These are phyloP conservation scores for Poeciliopsis turrubarensis DNA, from an alignment of 2,113 vertebrate species.

Conservation along the genomic window DNA sequence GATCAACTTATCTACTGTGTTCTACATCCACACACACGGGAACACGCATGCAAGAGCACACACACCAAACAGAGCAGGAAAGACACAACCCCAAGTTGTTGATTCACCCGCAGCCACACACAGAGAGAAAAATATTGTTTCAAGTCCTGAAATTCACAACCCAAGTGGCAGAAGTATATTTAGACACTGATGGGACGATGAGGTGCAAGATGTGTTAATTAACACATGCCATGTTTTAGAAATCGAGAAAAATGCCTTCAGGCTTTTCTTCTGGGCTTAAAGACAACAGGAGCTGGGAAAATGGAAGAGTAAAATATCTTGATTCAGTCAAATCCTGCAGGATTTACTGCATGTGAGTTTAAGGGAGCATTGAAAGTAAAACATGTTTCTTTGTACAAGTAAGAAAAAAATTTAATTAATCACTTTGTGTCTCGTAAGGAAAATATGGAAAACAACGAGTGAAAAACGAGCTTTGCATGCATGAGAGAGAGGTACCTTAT, in stretches of 20 bases:
- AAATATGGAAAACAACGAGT: not conserved
- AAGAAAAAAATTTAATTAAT: not conserved
- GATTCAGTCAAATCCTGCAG: constrained; percentile 22
- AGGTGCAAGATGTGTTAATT: constrained; percentile 18
- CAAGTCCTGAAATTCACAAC: constrained; percentile 20
- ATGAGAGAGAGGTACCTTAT: constrained; percentile 56
- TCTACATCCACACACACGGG: constrained; percentile 64
- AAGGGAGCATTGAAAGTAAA: constrained; percentile 3
- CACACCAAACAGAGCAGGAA: constrained; percentile 35
- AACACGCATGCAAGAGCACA: constrained; percentile 32
- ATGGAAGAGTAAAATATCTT: constrained; percentile 23
- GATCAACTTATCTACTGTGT: constrained; percentile 86
- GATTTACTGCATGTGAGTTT: constrained; percentile 13
- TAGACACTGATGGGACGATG: not conserved
- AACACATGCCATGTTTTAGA: constrained; percentile 20
- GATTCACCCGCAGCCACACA: constrained; percentile 20
- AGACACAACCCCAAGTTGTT: constrained; percentile 53
- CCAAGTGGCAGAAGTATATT: not conserved
- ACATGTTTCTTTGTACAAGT: not conserved
- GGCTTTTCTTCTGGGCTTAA: constrained; percentile 3
- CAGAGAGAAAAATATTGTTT: constrained; percentile 28
- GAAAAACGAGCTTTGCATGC: constrained; percentile 27
- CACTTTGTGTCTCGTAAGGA: not conserved
- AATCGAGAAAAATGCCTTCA: constrained; percentile 22
- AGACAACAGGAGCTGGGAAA: constrained; percentile 19